phyloP scores from a whole-genome alignment of 2,888 invertebrate genomes.

The Megaustenia siamemsis region DNA sequence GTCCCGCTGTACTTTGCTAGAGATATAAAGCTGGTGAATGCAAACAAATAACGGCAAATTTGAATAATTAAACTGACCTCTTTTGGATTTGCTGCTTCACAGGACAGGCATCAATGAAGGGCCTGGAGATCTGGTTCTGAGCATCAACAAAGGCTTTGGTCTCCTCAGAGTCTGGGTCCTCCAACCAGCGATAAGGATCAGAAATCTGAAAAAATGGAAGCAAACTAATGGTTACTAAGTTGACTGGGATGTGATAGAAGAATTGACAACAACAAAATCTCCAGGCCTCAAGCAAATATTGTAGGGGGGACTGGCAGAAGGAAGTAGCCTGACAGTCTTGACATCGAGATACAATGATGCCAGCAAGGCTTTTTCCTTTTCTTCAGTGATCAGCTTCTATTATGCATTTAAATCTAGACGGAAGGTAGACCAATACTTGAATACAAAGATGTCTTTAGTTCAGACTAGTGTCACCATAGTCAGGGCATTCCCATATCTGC shows the following conservation, averaged over 20 bases:
- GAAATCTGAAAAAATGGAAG: slow-evolving; percentile 83
- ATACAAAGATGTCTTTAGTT: no score
- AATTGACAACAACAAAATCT: not conserved
- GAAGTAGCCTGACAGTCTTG: not conserved
- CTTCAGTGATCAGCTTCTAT: not conserved
- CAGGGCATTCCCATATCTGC: no score
- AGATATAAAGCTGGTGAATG: no score
- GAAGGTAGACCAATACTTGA: no score
- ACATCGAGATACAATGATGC: not conserved
- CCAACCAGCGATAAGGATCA: slow-evolving; percentile 97
- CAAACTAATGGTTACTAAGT: not conserved
- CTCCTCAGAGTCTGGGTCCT: slow-evolving; percentile 95
- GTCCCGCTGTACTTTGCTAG: no score
- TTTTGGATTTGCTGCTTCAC: slow-evolving; percentile 87
- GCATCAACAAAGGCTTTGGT: slow-evolving; percentile 93
- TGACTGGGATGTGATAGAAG: no score
- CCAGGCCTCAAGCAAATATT: not conserved
- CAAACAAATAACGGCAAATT: no score
- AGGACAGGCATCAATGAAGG: slow-evolving; percentile 89
- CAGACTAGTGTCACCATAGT: no score
- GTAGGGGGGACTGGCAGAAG: not conserved
- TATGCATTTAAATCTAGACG: no score
- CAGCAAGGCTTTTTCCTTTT: not conserved
- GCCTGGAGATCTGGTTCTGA: slow-evolving; percentile 92
- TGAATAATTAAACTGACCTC: slow-evolving; percentile 75